Evolutionary conservation across 92 coral and sea anemone species (phyloP).

Genomic region (Zoanthus sociatus): DNA sequence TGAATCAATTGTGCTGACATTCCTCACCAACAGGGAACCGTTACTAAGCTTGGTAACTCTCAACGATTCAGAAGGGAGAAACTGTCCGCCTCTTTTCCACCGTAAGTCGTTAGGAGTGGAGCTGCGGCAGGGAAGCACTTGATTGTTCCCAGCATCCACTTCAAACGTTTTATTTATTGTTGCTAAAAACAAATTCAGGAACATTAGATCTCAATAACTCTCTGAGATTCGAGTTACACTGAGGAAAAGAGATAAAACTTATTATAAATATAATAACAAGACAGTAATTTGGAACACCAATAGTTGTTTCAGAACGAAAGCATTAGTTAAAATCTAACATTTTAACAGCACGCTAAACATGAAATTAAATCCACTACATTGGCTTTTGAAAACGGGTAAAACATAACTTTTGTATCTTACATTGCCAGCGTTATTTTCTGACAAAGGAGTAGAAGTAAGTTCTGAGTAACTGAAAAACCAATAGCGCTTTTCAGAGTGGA

Average conservation of each 20-base stretch:
- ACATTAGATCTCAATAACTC: neutral
- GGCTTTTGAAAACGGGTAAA: neutral
- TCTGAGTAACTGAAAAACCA: neutral
- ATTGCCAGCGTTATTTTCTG: neutral
- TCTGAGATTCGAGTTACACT: neutral
- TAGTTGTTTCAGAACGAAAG: neutral
- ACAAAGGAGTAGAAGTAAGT: neutral
- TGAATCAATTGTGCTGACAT: conserved; percentile 24
- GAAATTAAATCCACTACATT: neutral
- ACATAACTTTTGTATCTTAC: neutral
- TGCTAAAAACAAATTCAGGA: neutral
- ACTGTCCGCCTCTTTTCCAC: conserved; percentile 39
- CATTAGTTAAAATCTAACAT: neutral
- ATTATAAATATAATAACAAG: neutral
- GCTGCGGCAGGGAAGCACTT: conserved; percentile 22
- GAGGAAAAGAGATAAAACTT: neutral
- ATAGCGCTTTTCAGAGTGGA: neutral
- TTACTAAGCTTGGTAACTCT: conserved; percentile 1
- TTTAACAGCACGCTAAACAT: neutral
- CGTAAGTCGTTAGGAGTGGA: neutral
- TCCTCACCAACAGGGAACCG: conserved; percentile 39
- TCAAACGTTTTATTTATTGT: conserved; percentile 9
- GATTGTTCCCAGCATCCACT: conserved; percentile 19
- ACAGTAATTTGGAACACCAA: neutral
- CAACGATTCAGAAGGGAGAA: neutral